phyloP scores from a whole-genome alignment of 2,113 vertebrate genomes.

The Alexandromys fortis region DNA sequence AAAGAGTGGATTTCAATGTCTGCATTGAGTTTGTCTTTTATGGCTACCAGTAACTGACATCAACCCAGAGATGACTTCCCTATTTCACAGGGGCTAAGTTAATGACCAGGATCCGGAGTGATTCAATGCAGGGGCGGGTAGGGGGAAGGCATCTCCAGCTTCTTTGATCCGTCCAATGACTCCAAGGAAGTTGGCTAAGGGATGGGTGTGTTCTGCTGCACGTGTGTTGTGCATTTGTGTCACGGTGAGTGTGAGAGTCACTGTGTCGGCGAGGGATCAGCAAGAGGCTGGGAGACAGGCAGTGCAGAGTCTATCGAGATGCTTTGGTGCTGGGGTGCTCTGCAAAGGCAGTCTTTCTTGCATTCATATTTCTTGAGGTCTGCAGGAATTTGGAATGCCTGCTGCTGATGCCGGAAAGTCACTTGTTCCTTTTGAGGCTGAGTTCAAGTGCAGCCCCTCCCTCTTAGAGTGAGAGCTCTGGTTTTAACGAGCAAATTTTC shows the following conservation, averaged over 20 bases:
- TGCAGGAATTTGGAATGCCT: background rate
- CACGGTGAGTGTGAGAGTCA: background rate
- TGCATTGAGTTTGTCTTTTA: background rate
- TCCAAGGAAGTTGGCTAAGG: background rate
- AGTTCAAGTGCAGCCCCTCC: background rate
- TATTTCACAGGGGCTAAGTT: background rate
- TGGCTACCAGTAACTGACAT: background rate
- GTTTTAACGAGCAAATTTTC: background rate
- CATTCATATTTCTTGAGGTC: background rate
- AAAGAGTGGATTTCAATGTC: background rate
- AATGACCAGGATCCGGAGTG: background rate
- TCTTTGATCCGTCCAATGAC: background rate
- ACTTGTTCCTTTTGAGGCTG: background rate
- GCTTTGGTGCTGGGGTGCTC: background rate
- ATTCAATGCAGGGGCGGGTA: background rate
- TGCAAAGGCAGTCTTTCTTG: background rate
- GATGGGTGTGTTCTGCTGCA: background rate
- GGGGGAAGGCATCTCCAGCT: background rate
- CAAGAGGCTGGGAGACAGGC: background rate
- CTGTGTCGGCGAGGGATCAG: background rate
- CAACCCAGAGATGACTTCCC: background rate
- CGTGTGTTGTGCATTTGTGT: too few relatives aligned
- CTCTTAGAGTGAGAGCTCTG: background rate
- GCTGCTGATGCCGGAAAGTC: background rate
- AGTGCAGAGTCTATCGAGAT: background rate